phyloP scores from a whole-genome alignment of 2,113 vertebrate genomes.

The rat (Rattus norvegicus) region DNA sequence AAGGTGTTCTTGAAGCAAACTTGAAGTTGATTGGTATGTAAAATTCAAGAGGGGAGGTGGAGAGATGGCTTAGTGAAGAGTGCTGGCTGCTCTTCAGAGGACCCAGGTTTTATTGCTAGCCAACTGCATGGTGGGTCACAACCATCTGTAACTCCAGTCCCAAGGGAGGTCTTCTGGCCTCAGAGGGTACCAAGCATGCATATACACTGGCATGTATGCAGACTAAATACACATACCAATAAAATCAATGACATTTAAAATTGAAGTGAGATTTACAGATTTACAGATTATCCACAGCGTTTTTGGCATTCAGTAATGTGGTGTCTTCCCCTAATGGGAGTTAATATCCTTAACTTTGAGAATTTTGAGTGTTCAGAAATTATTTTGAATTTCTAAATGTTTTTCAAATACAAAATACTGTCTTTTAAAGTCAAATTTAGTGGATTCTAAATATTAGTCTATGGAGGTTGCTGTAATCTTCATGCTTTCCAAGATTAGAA shows the following conservation, averaged over 20 bases:
- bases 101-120: not conserved
- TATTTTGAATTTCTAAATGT: constrained; percentile 32
- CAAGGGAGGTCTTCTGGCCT: not conserved
- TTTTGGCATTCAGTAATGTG: not conserved
- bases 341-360: constrained; percentile 16
- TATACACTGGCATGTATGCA: not conserved
- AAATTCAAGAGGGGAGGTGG: not conserved
- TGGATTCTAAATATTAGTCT: not conserved
- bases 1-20: not conserved
- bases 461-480: not conserved
- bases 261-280: not conserved
- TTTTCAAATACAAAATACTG: constrained; percentile 22
- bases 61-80: not conserved
- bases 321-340: not conserved
- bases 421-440: constrained; percentile 49
- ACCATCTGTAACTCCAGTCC: not conserved
- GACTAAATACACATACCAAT: not conserved
- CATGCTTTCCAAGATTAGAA: not conserved
- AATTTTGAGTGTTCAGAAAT: constrained; percentile 43
- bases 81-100: not conserved
- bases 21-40: constrained; percentile 23
- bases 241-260: not conserved
- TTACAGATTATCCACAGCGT: not conserved
- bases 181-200: not conserved
- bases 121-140: not conserved